Evolutionary conservation across 1,140 invertebrate species (phyloP), one percentile per base, ranked within the genome.

Genomic region (Heliconius himera): DNA sequence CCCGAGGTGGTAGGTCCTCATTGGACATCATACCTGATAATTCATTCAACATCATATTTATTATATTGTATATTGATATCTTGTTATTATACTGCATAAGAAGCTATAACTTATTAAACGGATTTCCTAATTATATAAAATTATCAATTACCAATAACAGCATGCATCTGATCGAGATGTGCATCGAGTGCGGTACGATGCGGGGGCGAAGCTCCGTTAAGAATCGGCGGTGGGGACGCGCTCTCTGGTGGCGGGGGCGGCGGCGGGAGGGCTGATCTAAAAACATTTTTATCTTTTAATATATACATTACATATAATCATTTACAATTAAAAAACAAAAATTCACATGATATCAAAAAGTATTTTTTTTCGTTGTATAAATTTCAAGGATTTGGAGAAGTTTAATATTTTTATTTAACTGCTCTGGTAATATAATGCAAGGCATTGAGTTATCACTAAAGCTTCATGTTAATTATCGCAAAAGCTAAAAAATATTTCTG

Each of bases 221-320:
- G 78, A 9, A 86, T 78, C 20, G 94, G 93, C 72, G 91, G 88
- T 9, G 90, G 84, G 38, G 84, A 81, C 38, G 74, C 56, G 46
- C 84, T 85, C 73, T 95, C 95, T 13, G 97, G 97, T 73, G 98
- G 98, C 33, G 98, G 98, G 70, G 98, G 98, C 3, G 98, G 98
- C n/a, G 98, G 98, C 46, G 98, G 98, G 85, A 98, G 95, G 56
- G 96, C 96, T 29, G 89, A 92, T 41, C 92, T 93, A 76, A 3
- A 77, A 81, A 73, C 46, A 60, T 60, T 26, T 20, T 29, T 16
- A 66, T 29, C 11, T 66, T 26, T 66, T 29, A 29, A 66, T 66
- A 51, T 66, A 66, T 1, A 60, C 26, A 60, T n/a, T 9, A 60
- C n/a, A 22, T 11, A 46, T 46, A 46, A 16, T 16, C 13, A 16